phyloP scores from a whole-genome alignment of 2,888 invertebrate species.

The Netelia inedita region DNA sequence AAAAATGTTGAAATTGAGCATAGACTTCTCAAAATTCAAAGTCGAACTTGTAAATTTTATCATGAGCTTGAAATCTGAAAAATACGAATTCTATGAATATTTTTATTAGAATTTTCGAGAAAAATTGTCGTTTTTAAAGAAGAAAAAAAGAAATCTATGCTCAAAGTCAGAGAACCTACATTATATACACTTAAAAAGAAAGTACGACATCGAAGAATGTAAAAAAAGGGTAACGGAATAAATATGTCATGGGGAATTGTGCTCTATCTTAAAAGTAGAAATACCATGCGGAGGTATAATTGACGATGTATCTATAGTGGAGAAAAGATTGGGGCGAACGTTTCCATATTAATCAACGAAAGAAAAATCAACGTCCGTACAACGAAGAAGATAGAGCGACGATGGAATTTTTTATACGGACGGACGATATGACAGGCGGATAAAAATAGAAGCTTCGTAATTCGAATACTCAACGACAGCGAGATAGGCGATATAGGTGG shows the following conservation, averaged over 20 bases:
- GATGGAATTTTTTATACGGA: not conserved
- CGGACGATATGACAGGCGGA: slow-evolving; percentile 32
- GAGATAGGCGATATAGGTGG: slow-evolving; percentile 37
- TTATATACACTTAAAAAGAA: slow-evolving; percentile 37
- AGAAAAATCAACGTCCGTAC: not conserved
- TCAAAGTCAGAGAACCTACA: slow-evolving; percentile 47
- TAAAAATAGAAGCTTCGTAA: slow-evolving; percentile 43
- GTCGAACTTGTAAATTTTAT: slow-evolving; percentile 48
- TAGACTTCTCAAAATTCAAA: slow-evolving; percentile 43
- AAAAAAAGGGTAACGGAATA: slow-evolving; percentile 11
- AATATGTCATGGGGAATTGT: slow-evolving; percentile 38
- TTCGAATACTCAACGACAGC: slow-evolving; percentile 42
- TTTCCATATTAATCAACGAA: not conserved
- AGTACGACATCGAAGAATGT: slow-evolving; percentile 52
- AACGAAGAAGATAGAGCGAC: not conserved
- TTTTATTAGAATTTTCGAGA: not conserved
- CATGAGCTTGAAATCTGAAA: slow-evolving; percentile 35
- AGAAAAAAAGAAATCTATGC: slow-evolving; percentile 29
- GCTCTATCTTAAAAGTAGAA: slow-evolving; percentile 39
- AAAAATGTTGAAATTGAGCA: slow-evolving; percentile 50
- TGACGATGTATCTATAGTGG: slow-evolving; percentile 18
- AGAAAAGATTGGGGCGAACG: slow-evolving; percentile 62
- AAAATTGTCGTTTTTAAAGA: slow-evolving; percentile 1
- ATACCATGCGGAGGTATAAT: slow-evolving; percentile 31
- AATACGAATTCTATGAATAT: not conserved